Percentiles rank a stretch among this genome's conserved stretches.
Conservation (phyloP, 2,113 vertebrate genomes). For the Campylorhamphus procurvoides region DNA sequence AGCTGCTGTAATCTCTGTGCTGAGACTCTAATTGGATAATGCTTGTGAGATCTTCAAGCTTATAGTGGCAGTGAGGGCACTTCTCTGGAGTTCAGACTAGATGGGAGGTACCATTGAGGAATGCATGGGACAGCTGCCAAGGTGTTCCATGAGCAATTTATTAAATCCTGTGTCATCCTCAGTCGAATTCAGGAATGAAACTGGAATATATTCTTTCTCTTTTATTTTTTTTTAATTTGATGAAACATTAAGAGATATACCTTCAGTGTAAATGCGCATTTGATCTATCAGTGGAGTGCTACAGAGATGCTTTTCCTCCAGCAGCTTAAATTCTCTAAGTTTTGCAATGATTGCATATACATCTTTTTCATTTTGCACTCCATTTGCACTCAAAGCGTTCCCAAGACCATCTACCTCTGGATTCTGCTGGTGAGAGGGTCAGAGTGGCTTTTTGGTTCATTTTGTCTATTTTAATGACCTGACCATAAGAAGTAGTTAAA, state of each 20-base stretch:
- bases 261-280: neutral
- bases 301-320: neutral
- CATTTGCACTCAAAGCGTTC: neutral
- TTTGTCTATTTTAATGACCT: neutral
- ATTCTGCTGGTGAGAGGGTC: neutral
- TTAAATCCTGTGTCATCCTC: neutral
- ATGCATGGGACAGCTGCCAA: neutral
- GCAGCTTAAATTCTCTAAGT: neutral
- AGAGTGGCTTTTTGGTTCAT: neutral
- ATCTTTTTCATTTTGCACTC: neutral
- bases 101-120: neutral
- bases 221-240: neutral
- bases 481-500: neutral
- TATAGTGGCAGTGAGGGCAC: neutral
- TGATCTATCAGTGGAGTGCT: neutral
- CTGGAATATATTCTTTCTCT: fast-evolving
- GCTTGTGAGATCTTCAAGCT: neutral
- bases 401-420: neutral
- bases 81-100: neutral
- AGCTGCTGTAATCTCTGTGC: neutral
- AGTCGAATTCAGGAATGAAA: neutral
- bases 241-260: neutral
- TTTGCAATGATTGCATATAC: neutral
- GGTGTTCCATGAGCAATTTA: neutral
- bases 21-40: neutral